Conservation (phyloP, 2,888 invertebrate genomes). For the Zaprionus lineosus region DNA sequence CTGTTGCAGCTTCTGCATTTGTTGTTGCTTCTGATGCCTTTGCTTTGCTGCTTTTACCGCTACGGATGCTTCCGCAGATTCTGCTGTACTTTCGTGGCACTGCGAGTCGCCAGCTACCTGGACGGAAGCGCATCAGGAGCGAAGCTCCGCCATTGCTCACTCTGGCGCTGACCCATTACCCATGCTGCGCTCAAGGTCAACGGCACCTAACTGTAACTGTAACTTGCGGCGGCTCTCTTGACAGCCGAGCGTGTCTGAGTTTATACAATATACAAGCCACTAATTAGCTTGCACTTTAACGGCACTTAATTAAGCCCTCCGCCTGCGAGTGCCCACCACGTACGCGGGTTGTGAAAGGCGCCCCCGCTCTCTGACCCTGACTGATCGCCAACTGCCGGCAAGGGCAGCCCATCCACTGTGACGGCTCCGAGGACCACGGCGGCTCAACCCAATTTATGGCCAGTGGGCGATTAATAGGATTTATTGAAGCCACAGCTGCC, state of each 20-base stretch:
- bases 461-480: too few species aligned
- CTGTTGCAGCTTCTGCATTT: too few species aligned
- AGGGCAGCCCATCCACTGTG: slow-evolving; percentile 46
- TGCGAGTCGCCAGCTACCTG: slow-evolving; percentile 46
- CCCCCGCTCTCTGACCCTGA: slow-evolving; percentile 38
- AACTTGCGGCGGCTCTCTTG: slow-evolving; percentile 36
- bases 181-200: slow-evolving; percentile 66
- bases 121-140: slow-evolving; percentile 56
- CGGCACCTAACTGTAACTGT: slow-evolving; percentile 63
- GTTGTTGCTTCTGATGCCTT: too few species aligned
- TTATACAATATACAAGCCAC: slow-evolving; percentile 53
- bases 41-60: too few species aligned
- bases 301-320: slow-evolving; percentile 41
- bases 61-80: too few species aligned
- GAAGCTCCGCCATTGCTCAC: not conserved
- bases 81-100: slow-evolving; percentile 63
- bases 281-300: slow-evolving; percentile 66
- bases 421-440: slow-evolving; percentile 24
- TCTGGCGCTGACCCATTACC: slow-evolving; percentile 59
- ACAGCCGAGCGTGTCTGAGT: slow-evolving; percentile 66
- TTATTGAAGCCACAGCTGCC: too few species aligned
- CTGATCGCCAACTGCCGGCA: slow-evolving; percentile 5
- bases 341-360: slow-evolving; percentile 43
- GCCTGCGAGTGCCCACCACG: not conserved
- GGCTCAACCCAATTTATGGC: slow-evolving; percentile 27